These are phyloP conservation scores for Tetranychus truncatus DNA, from an alignment of 2,888 invertebrate genomes.

Conservation along the genomic window DNA sequence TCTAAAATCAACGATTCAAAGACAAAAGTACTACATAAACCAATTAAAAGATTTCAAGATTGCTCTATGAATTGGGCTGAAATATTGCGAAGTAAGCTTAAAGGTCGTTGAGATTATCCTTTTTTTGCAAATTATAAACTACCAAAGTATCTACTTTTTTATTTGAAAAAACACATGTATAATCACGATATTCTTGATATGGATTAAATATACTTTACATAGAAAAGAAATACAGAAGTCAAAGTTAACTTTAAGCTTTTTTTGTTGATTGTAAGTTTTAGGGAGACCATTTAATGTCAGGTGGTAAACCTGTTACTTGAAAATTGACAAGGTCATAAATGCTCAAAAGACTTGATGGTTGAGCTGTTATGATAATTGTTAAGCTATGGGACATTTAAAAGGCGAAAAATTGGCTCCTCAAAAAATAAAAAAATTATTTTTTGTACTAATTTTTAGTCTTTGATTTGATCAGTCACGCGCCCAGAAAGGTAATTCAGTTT, in stretches of 20 bases:
- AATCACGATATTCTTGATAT: too few species aligned
- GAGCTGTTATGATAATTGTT: too few species aligned
- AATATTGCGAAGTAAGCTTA: background rate
- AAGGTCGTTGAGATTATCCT: background rate
- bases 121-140: background rate
- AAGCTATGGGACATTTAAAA: background rate
- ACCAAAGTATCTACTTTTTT: too few species aligned
- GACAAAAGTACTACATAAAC: background rate
- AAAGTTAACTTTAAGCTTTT: too few species aligned
- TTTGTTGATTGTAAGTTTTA: too few species aligned
- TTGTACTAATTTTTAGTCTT: background rate
- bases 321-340: too few species aligned
- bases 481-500: constrained; percentile 80
- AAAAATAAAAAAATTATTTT: background rate
- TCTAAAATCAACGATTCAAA: background rate
- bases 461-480: constrained; percentile 36
- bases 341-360: too few species aligned
- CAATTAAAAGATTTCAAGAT: background rate
- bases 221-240: too few species aligned
- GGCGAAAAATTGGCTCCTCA: background rate
- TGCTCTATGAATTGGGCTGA: background rate
- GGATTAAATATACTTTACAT: too few species aligned
- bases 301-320: too few species aligned
- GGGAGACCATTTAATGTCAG: too few species aligned
- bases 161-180: too few species aligned